These are phyloP conservation scores for Hystrix brachyura DNA, from an alignment of 2,113 vertebrate genomes.

Conservation along the genomic window DNA sequence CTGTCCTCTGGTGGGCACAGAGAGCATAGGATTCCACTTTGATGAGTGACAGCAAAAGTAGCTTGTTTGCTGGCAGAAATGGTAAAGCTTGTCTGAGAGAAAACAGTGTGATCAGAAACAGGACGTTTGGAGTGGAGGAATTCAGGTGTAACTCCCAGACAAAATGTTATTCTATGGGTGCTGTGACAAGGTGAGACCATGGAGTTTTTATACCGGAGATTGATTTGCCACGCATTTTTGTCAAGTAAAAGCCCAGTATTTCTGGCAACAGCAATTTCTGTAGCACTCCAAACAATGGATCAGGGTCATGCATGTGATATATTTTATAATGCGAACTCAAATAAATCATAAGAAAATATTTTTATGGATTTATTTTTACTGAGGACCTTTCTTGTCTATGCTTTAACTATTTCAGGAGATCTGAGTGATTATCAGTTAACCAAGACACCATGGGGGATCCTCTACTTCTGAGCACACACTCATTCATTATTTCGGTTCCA, in stretches of 20 bases:
- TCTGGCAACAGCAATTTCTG: constrained; percentile 32
- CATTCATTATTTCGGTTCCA: constrained; percentile 36
- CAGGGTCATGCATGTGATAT: not conserved
- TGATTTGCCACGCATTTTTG: not conserved
- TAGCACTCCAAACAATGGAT: not conserved
- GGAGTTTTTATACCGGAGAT: not conserved
- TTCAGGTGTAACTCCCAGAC: not conserved
- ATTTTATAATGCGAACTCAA: constrained; percentile 45
- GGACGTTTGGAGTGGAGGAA: not conserved
- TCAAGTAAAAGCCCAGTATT: not conserved
- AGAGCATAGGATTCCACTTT: not conserved
- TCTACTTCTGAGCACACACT: not conserved
- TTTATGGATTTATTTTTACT: constrained; percentile 7
- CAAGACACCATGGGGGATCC: not conserved
- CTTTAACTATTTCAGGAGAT: constrained; percentile 7
- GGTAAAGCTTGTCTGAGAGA: not conserved
- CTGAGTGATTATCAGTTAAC: constrained; percentile 28
- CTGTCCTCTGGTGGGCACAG: not conserved
- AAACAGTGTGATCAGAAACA: not conserved
- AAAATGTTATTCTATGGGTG: not conserved
- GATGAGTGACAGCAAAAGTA: not conserved
- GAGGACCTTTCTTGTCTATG: not conserved
- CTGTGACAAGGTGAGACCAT: not conserved
- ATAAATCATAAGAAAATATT: not conserved
- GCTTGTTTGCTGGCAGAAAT: not conserved